These are phyloP conservation scores for Pediacus dermestoides DNA, from an alignment of 2,888 invertebrate species.

Conservation along the genomic window DNA sequence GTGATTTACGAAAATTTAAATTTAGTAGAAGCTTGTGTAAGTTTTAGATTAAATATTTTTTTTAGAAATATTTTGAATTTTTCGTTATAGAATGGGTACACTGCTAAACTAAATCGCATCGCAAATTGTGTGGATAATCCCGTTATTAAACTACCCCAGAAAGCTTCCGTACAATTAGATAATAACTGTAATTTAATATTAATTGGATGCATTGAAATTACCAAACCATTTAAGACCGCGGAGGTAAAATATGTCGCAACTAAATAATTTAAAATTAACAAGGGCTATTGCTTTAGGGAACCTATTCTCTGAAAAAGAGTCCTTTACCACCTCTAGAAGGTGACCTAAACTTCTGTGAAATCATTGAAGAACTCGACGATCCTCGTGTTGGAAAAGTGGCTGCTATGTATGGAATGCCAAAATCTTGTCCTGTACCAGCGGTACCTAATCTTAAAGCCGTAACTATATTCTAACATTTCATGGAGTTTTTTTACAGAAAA, in stretches of 20 bases:
- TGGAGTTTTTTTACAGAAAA: conserved; percentile 30
- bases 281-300: too few species aligned
- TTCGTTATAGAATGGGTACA: too few species aligned
- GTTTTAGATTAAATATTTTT: too few species aligned
- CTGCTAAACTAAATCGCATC: neutral
- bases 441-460: conserved; percentile 28
- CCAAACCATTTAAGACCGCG: neutral
- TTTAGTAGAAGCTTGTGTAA: too few species aligned
- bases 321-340: conserved; percentile 48
- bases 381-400: conserved; percentile 32
- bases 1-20: too few species aligned
- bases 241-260: neutral
- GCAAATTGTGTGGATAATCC: conserved; percentile 6
- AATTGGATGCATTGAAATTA: neutral
- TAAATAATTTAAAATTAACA: conserved; percentile 4
- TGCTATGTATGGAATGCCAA: conserved; percentile 46
- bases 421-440: conserved; percentile 46
- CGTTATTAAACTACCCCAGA: conserved; percentile 1
- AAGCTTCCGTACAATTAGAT: neutral
- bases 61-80: neutral
- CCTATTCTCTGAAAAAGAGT: conserved; percentile 47
- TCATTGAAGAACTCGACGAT: conserved; percentile 32
- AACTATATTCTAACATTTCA: neutral
- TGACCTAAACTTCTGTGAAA: conserved; percentile 48
- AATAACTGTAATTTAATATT: neutral